Base-by-base conservation (phyloP, 30 jellyfish, hydroid and myxozoan genomes). In the Chrysaora quinquecirrha region DNA sequence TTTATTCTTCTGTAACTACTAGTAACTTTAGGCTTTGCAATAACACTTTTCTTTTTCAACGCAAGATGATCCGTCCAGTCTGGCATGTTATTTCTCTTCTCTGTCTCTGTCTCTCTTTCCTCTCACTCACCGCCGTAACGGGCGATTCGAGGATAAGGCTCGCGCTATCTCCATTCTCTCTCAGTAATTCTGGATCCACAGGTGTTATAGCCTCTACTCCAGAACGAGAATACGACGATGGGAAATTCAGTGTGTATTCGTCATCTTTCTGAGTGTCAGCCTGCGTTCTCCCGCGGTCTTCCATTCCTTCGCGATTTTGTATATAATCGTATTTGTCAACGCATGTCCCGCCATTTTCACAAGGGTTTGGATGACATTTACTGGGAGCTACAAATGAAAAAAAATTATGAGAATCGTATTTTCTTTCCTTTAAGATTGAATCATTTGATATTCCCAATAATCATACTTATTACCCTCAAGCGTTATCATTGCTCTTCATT, bases 341-440 rank as follows among this genome's bases (percentile, higher is more conserved):
- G 69, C 98, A 93, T 24, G 62, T 70, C 23, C 96, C 98, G 22
- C 90, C 97, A 61, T 93, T 93, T 65, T 93, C 98, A 76, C 98
- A 93, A 2, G 98, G 98, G 72, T 93, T 93, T 3, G 98, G 98
- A 71, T 93, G 98, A 49, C 98, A 93, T 6, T 70, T 93, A 43
- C 97, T 87, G 48, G 87, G 85, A 2, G 87, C 98, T 86, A 43
- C 25, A 75, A 67, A 76, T 30, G 52, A 72, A 46, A 12, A 73
- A 52, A 68, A 12, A 30, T n/a, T n/a, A n/a, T n/a, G n/a, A n/a
- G n/a, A n/a, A n/a, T n/a, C n/a, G n/a, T n/a, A n/a, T n/a, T n/a
- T n/a, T n/a, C n/a, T n/a, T n/a, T n/a, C n/a, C n/a, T n/a, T n/a
- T n/a, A n/a, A n/a, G n/a, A n/a, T n/a, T n/a, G n/a, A n/a, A n/a